A percentile compares a stretch with the other conserved stretches of the same genome.
These are phyloP conservation scores for Nephrotoma flavescens DNA, from an alignment of 2,888 invertebrate genomes.

Conservation along the genomic window DNA sequence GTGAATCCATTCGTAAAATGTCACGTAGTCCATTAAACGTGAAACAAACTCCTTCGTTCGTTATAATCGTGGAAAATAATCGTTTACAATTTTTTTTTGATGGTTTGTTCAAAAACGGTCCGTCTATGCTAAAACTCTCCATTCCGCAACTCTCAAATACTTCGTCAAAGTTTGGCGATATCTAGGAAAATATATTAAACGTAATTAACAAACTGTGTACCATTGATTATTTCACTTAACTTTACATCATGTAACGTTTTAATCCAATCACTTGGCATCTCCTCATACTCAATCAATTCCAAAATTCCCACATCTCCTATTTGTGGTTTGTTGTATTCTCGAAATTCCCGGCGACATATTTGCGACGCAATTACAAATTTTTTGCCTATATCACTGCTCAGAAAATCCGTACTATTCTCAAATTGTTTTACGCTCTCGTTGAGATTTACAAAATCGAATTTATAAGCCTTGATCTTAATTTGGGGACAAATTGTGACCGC, in stretches of 20 bases:
- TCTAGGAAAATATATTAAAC: not conserved
- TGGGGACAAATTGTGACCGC: slow-evolving; percentile 28
- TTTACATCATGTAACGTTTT: not conserved
- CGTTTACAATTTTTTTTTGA: not conserved
- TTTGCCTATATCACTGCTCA: not conserved
- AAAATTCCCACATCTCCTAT: not conserved
- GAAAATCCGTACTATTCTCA: not conserved
- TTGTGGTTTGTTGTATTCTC: not conserved
- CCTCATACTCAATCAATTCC: not conserved
- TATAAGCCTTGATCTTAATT: slow-evolving; percentile 24
- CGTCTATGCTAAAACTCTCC: not conserved
- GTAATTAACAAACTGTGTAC: not conserved
- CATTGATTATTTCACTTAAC: not conserved
- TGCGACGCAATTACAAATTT: not conserved
- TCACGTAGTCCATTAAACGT: not conserved
- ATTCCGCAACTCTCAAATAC: not conserved
- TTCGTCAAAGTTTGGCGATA: not conserved
- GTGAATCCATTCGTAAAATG: not conserved
- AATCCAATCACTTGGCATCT: not conserved
- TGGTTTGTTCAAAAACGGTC: not conserved
- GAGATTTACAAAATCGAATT: slow-evolving; percentile 20
- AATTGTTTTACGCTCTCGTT: not conserved
- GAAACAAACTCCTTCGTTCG: not conserved
- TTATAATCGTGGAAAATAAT: not conserved
- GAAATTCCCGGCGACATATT: not conserved